Conservation (phyloP, 30 jellyfish, hydroid and myxozoan genomes). For the Hydra vulgaris region DNA sequence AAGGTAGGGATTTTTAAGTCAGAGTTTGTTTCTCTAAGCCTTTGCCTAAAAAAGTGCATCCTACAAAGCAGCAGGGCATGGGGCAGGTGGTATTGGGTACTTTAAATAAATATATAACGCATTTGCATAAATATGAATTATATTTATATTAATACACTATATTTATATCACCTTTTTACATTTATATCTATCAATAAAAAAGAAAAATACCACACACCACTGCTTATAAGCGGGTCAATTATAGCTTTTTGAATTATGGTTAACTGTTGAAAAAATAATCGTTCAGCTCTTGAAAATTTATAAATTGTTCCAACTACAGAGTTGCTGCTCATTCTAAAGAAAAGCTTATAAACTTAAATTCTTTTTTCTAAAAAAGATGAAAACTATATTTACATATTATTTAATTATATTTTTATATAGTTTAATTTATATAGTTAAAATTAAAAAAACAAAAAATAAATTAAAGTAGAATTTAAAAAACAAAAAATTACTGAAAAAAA, state of each 20-base stretch:
- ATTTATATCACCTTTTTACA: no score
- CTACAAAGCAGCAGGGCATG: no score
- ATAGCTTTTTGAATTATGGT: conserved; percentile 55
- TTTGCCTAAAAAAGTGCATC: no score
- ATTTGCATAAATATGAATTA: no score
- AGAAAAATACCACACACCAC: conserved; percentile 46
- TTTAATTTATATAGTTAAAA: not conserved
- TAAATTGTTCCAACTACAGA: conserved; percentile 47
- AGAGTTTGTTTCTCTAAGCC: no score
- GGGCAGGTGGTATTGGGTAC: no score
- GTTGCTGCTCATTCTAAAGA: conserved; percentile 16
- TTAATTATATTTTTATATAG: not conserved
- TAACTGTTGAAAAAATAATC: conserved; percentile 52
- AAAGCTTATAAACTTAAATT: not conserved
- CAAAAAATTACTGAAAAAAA: no score
- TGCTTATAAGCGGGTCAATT: conserved; percentile 51
- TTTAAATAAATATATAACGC: no score
- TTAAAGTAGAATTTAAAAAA: not conserved
- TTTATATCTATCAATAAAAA: no score
- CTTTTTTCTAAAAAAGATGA: no score
- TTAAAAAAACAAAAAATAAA: not conserved
- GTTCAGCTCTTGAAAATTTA: conserved; percentile 72
- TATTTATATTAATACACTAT: no score
- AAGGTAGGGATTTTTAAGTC: no score
- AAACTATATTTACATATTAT: not conserved